Conservation (phyloP, 2,888 invertebrate genomes). For the Amphipoea oculea region DNA sequence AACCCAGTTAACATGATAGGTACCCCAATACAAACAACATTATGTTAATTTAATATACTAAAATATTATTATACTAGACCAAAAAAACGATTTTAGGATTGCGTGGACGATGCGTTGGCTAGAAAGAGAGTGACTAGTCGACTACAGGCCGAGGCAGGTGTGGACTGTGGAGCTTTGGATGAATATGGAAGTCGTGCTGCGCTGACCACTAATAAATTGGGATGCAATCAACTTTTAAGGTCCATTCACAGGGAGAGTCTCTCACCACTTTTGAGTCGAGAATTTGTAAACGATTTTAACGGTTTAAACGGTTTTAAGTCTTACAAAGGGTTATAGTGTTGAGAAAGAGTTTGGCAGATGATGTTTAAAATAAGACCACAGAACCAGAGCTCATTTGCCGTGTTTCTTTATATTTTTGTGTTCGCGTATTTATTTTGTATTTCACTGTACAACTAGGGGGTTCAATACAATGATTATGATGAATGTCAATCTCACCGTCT, state of each 20-base stretch:
- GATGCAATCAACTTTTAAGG: neutral
- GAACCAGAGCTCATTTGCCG: neutral
- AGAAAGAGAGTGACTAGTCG: too few relatives aligned
- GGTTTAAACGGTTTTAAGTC: too few relatives aligned
- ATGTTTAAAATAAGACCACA: neutral
- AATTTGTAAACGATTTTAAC: too few relatives aligned
- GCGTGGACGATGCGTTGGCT: neutral
- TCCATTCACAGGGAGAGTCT: neutral
- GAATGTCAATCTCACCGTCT: slow-evolving; percentile 74
- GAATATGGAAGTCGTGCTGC: neutral
- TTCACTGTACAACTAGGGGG: neutral
- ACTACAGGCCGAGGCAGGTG: neutral
- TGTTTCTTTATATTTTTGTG: neutral
- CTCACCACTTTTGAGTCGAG: neutral
- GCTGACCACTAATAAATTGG: too few relatives aligned
- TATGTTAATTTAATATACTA: neutral
- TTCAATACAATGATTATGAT: neutral
- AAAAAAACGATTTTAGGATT: neutral
- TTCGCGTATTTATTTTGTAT: neutral
- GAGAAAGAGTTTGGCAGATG: neutral
- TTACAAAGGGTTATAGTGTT: neutral
- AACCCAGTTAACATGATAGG: too few relatives aligned
- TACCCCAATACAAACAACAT: neutral
- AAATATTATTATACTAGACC: too few relatives aligned
- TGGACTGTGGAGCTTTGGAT: neutral